A percentile compares a stretch with the other conserved stretches of the same genome.
These are phyloP conservation scores for Tigriopus californicus DNA, from an alignment of 2,888 invertebrate genomes.

Conservation along the genomic window DNA sequence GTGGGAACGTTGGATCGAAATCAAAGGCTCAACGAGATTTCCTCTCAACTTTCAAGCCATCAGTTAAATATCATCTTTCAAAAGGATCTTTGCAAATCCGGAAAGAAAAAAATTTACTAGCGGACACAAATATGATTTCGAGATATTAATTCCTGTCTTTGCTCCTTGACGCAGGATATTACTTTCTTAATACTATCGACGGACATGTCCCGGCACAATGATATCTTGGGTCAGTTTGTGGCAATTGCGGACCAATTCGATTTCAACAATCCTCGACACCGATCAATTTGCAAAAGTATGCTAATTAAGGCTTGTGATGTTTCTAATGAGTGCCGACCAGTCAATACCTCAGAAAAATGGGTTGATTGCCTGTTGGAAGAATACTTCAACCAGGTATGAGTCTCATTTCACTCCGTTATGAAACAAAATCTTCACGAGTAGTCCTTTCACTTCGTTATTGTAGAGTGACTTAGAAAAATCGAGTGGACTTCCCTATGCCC, in stretches of 20 bases:
- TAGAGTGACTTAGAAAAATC: slow-evolving; percentile 24
- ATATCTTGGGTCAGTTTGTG: slow-evolving; percentile 27
- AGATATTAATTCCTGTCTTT: too few relatives aligned
- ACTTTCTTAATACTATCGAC: slow-evolving; percentile 28
- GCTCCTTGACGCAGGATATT: slow-evolving; percentile 25
- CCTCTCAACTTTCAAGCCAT: too few relatives aligned
- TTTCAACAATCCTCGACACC: slow-evolving; percentile 24
- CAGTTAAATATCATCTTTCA: too few relatives aligned
- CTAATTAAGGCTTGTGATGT: slow-evolving; percentile 30
- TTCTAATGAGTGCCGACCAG: slow-evolving; percentile 29
- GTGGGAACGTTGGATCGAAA: too few relatives aligned
- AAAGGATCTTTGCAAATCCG: too few relatives aligned
- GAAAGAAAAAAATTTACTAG: too few relatives aligned
- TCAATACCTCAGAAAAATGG: slow-evolving; percentile 30
- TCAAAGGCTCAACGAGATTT: too few relatives aligned
- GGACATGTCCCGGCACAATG: slow-evolving; percentile 28
- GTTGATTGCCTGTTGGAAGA: slow-evolving; percentile 30
- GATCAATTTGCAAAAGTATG: slow-evolving; percentile 29
- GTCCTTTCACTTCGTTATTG: too few relatives aligned
- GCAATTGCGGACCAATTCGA: slow-evolving; percentile 25
- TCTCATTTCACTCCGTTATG: background rate
- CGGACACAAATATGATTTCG: too few relatives aligned
- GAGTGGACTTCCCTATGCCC: slow-evolving; percentile 29
- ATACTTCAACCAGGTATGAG: slow-evolving; percentile 27
- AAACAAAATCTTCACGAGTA: too few relatives aligned